A percentile compares a stretch with the other conserved stretches of the same genome.
Conservation (phyloP, 2,113 vertebrate species). For the Rhea americana region DNA sequence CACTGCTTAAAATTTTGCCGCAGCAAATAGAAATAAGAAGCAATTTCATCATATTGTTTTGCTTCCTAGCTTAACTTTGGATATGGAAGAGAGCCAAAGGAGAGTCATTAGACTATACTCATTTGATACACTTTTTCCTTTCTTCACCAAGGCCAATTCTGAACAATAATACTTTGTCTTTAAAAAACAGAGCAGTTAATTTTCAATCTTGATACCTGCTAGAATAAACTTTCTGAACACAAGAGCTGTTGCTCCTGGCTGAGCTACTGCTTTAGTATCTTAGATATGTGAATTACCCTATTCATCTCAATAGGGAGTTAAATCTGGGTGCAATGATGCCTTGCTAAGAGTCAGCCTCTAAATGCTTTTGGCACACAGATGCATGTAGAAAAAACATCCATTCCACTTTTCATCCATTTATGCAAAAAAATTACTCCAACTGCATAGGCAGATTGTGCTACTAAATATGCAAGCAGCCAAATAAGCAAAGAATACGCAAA, state of each 20-base stretch:
- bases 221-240: not conserved
- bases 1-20: not conserved
- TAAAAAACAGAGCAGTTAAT: not conserved
- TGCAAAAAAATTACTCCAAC: not conserved
- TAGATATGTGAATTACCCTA: not conserved
- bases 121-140: not conserved
- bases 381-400: not conserved
- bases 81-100: not conserved
- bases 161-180: not conserved
- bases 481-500: not conserved
- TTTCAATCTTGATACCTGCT: not conserved
- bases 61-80: not conserved
- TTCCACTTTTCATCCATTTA: not conserved
- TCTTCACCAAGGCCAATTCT: not conserved
- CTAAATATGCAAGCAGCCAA: not conserved
- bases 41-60: not conserved
- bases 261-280: not conserved
- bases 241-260: not conserved
- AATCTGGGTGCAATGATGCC: not conserved
- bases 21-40: not conserved
- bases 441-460: not conserved
- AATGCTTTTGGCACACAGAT: not conserved
- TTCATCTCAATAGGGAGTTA: not conserved
- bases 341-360: not conserved
- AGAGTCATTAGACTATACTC: not conserved